Base-by-base conservation (phyloP, 2,888 invertebrate species). In the Drosophila melanosoma region DNA sequence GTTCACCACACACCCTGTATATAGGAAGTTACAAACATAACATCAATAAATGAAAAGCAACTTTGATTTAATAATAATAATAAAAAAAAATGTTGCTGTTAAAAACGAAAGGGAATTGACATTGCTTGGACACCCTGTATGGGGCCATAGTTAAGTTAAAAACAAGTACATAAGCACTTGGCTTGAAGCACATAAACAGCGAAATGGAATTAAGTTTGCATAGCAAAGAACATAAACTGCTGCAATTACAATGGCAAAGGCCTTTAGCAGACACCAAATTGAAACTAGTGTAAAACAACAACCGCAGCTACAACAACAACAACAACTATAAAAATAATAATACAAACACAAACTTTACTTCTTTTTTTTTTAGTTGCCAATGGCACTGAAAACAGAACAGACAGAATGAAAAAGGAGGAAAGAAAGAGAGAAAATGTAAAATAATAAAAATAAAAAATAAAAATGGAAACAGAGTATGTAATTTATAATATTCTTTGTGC, bases 171-270 rank as follows among this genome's bases (percentile, higher is more conserved):
- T 89, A 91, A 89, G 85, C 76, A 75, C 73, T 79, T 76, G 69
- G 64, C 78, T 77, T 81, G 66, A 81, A 80, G 81, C 84, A 86
- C 82, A 86, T 89, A 89, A 91, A 91, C 87, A 91, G 89, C 81
- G 74, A 87, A 91, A 91, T 91, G 90, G 87, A 91, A 91, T 91
- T 91, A 89, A 86, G 90, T 90, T 89, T 90, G 89, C 85, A 90
- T 90, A 89, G 87, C 87, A 90, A 79, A 84, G 82, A 87, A 84
- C 84, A 87, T 88, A 88, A 90, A 87, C 87, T 84, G 87, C 75
- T 76, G 81, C 87, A 90, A 87, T 89, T 89, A 89, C 89, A 90
- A 89, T 79, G 90, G 81, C 83, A 89, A 75, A 73, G 61, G 49
- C 20, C 66, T 58, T 42, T 32, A 67, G 61, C 57, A 56, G 53